phyloP scores from a whole-genome alignment of 2,888 invertebrate genomes.

The Ctenicera cuprea region DNA sequence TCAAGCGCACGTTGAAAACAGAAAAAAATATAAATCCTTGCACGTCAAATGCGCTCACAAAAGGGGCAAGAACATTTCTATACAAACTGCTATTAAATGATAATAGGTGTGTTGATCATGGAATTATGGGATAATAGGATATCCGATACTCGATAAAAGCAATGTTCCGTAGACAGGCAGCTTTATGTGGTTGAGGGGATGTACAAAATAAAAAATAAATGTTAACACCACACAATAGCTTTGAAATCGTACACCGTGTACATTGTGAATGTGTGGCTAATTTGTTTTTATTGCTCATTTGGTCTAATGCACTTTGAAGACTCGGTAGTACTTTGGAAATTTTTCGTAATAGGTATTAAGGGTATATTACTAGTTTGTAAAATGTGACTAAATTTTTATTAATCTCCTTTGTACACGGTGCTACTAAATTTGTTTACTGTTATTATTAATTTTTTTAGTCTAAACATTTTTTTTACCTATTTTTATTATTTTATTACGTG shows the following conservation, averaged over 20 bases:
- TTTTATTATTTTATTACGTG: too few relatives aligned
- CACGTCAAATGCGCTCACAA: constrained; percentile 43
- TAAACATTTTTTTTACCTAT: too few relatives aligned
- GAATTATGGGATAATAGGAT: constrained; percentile 61
- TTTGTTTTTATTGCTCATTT: constrained; percentile 48
- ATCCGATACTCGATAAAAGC: constrained; percentile 59
- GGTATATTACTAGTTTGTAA: too few relatives aligned
- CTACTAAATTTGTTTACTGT: too few relatives aligned
- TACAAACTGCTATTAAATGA: constrained; percentile 56
- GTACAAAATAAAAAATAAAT: constrained; percentile 56
- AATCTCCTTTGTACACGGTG: too few relatives aligned
- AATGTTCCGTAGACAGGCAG: constrained; percentile 57
- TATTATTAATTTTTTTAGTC: too few relatives aligned
- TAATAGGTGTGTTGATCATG: constrained; percentile 60
- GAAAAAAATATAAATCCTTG: constrained; percentile 43
- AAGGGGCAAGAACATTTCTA: constrained; percentile 48
- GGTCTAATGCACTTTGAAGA: not conserved
- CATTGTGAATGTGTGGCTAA: constrained; percentile 51
- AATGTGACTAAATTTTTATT: too few relatives aligned
- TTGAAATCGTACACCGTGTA: constrained; percentile 48
- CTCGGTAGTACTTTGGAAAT: not conserved
- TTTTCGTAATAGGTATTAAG: too few relatives aligned
- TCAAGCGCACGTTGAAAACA: constrained; percentile 33
- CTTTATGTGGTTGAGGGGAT: constrained; percentile 52
- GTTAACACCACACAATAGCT: constrained; percentile 54